Evolutionary conservation across 2,113 vertebrate genomes (phyloP).

Genomic region (Lophotis ruficrista): DNA sequence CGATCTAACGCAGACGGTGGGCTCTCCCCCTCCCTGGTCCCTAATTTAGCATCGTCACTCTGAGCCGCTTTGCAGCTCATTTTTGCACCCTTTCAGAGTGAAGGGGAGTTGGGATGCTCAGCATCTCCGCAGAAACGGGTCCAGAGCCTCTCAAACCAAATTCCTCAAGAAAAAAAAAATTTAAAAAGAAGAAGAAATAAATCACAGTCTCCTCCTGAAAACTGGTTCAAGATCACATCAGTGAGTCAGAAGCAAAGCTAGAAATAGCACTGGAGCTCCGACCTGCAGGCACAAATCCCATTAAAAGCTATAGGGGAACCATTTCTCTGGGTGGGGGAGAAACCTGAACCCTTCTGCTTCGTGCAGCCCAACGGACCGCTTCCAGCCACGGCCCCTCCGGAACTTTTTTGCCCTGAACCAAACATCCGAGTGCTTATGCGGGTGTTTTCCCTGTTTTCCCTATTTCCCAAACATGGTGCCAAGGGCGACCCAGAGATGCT

Average conservation of each 20-base stretch:
- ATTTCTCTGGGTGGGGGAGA: not conserved
- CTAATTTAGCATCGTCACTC: not conserved
- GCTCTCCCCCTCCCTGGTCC: not conserved
- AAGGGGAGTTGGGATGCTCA: not conserved
- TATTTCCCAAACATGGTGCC: not conserved
- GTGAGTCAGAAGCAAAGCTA: constrained; percentile 64
- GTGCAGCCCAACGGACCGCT: fast-evolving
- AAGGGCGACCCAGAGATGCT: not conserved
- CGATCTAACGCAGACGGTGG: not conserved
- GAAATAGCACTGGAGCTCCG: constrained; percentile 65
- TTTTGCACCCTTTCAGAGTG: not conserved
- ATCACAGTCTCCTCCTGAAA: constrained; percentile 54
- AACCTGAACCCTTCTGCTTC: not conserved
- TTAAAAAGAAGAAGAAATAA: not conserved
- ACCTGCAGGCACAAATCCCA: constrained; percentile 64
- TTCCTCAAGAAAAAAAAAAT: not conserved
- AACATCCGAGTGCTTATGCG: fast-evolving
- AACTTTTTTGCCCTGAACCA: not conserved
- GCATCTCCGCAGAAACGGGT: not conserved
- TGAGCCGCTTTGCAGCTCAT: not conserved
- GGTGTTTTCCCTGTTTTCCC: fast-evolving
- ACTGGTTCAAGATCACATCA: constrained; percentile 68
- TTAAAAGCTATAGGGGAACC: constrained; percentile 34
- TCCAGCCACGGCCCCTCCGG: fast-evolving
- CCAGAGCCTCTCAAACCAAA: not conserved